A percentile compares a stretch with the other conserved stretches of the same genome.
These are phyloP conservation scores for Cyclura pinguis DNA, from an alignment of 2,797 vertebrate genomes.

Conservation along the genomic window DNA sequence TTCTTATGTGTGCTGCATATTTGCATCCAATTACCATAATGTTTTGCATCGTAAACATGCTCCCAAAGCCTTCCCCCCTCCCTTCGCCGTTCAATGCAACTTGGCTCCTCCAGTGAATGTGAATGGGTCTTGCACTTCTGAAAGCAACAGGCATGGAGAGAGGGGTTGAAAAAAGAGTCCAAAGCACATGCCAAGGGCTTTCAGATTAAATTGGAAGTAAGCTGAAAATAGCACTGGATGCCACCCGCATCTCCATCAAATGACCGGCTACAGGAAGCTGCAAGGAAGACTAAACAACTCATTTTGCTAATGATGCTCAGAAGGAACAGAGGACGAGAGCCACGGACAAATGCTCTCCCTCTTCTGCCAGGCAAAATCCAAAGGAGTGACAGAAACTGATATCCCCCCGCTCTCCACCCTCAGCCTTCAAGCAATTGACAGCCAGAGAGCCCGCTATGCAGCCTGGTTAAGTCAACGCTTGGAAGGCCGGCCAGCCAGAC, in stretches of 20 bases:
- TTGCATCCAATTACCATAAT: constrained; percentile 52
- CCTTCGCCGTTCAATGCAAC: constrained; percentile 44
- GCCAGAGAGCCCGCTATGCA: no score
- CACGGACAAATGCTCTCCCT: neutral
- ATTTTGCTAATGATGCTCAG: constrained; percentile 12
- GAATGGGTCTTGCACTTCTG: constrained; percentile 21
- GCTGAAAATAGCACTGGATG: neutral
- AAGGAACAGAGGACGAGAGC: constrained; percentile 12
- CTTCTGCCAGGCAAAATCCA: neutral
- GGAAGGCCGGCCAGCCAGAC: neutral
- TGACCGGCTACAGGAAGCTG: neutral
- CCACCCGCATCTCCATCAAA: neutral
- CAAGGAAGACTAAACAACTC: neutral
- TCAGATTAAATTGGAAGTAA: rapidly evolving
- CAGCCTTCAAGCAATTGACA: neutral
- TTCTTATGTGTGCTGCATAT: constrained; percentile 25
- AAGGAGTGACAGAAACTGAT: neutral
- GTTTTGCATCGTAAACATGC: constrained; percentile 47
- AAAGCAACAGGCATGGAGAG: neutral
- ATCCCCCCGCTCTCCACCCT: neutral
- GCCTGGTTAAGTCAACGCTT: neutral
- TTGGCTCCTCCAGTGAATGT: constrained; percentile 29
- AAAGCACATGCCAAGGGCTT: neutral
- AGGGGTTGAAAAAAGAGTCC: rapidly evolving
- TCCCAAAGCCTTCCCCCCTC: constrained; percentile 38